These are phyloP conservation scores for Leptoteleia sp. DNA, from an alignment of 1,140 invertebrate species.

Conservation along the genomic window DNA sequence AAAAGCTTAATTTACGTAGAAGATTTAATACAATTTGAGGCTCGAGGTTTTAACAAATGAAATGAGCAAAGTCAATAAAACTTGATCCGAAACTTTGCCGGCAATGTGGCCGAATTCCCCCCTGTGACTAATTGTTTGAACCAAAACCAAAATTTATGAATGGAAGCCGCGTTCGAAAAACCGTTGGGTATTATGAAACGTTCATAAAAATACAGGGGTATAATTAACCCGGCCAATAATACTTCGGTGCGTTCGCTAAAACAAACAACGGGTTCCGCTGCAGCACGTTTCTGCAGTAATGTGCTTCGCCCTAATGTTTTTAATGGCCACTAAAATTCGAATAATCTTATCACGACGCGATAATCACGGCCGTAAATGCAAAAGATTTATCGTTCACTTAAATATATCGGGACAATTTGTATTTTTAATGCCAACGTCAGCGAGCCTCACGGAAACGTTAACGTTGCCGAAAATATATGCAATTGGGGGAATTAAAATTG, in stretches of 20 bases:
- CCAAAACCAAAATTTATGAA: constrained; percentile 43
- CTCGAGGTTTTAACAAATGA: too few species aligned
- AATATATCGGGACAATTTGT: constrained; percentile 34
- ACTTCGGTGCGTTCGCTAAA: constrained; percentile 45
- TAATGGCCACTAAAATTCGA: constrained; percentile 48
- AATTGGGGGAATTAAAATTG: not conserved
- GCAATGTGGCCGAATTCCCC: too few species aligned
- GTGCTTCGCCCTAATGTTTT: constrained; percentile 43
- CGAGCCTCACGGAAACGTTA: constrained; percentile 9
- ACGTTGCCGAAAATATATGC: constrained; percentile 1
- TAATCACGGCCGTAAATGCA: constrained; percentile 31
- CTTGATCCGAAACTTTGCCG: too few species aligned
- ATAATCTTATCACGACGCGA: constrained; percentile 48
- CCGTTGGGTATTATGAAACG: constrained; percentile 40
- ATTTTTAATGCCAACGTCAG: constrained; percentile 18
- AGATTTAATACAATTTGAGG: too few species aligned
- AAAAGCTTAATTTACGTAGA: too few species aligned
- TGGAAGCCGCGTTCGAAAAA: constrained; percentile 27
- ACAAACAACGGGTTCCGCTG: constrained; percentile 53
- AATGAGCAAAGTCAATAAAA: not conserved
- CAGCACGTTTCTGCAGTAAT: constrained; percentile 43
- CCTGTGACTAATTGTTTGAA: constrained; percentile 4
- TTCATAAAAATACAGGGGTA: constrained; percentile 51
- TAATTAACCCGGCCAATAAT: constrained; percentile 61
- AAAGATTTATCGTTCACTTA: constrained; percentile 43